These are phyloP conservation scores for Eubasilissa regina DNA, from an alignment of 1,140 invertebrate species.

Conservation along the genomic window DNA sequence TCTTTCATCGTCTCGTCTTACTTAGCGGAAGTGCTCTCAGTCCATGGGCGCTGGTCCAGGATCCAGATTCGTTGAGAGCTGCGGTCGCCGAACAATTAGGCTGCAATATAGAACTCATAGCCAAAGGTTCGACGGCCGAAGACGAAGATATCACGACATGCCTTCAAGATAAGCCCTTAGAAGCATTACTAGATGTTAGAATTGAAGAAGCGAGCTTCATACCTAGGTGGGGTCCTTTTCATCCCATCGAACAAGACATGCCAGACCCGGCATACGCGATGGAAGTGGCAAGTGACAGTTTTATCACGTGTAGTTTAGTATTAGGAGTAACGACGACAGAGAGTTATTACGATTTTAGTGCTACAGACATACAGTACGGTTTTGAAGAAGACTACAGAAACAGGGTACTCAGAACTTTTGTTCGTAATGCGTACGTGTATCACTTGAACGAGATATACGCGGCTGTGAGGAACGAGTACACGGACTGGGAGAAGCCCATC, in stretches of 20 bases:
- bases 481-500: slow-evolving; percentile 91
- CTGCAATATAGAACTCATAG: slow-evolving; percentile 66
- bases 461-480: slow-evolving; percentile 93
- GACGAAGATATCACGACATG: slow-evolving; percentile 57
- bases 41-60: slow-evolving; percentile 85
- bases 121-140: slow-evolving; percentile 44
- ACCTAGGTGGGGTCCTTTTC: slow-evolving; percentile 55
- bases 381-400: slow-evolving; percentile 85
- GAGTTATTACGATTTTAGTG: slow-evolving; percentile 83
- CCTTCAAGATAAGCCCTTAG: slow-evolving; percentile 57
- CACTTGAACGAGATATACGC: slow-evolving; percentile 94
- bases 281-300: slow-evolving; percentile 78
- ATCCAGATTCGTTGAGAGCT: slow-evolving; percentile 80
- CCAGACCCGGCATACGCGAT: slow-evolving; percentile 77
- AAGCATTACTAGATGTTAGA: slow-evolving; percentile 56
- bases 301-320: slow-evolving; percentile 80
- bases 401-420: slow-evolving; percentile 84
- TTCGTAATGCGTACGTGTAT: slow-evolving; percentile 88
- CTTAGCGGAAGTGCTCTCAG: slow-evolving; percentile 91
- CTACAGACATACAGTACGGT: slow-evolving; percentile 82
- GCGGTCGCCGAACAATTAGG: slow-evolving; percentile 83
- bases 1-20: slow-evolving; percentile 89
- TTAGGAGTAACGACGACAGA: slow-evolving; percentile 82
- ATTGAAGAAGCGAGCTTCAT: slow-evolving; percentile 58
- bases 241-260: slow-evolving; percentile 78